Base-by-base conservation (phyloP, 1,140 invertebrate species). In the Bombus superbus region DNA sequence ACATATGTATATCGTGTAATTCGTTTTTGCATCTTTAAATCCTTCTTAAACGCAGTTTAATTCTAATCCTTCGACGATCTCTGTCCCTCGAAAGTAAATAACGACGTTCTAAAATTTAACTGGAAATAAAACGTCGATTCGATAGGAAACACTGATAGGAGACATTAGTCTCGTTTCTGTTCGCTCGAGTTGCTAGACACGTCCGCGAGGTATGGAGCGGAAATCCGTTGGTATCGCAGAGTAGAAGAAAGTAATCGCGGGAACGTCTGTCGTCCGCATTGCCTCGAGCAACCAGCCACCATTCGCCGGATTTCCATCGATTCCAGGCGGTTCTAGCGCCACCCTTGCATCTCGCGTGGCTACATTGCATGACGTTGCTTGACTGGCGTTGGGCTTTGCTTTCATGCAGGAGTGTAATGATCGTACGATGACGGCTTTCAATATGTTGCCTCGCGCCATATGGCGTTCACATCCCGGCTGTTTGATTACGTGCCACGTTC, bases 401-500 rank as follows among this genome's bases (percentile, higher is more conserved):
- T 71, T 47, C 89, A 64, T 68, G 81, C 72, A 66, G 87, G 75
- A 59, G 80, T 87, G 88, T 91, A 88, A 92, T 92, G 90, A 94
- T 93, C 90, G 88, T 87, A 73, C 89, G 90, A 93, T 92, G 92
- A 93, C 89, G 88, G 79, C 57, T 85, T 79, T 79, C 79, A 76
- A 81, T 87, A 69, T 82, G 81, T 89, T 83, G 72, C 78, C 75
- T 72, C 83, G 72, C 77, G 69, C 44, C 73, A 69, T 79, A n/a
- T 57, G 76, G 74, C 78, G 47, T 83, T 53, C 86, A 66, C 32
- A 25, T 53, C 59, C 57, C 64, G 44, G 53, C 68, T 84, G 87
- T 90, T 89, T 92, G 92, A 94, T 94, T 92, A 94, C 86, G 89
- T 84, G 80, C 80, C 89, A 81, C 73, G 80, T 81, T 91, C 86